Evolutionary conservation across 2,888 invertebrate genomes (phyloP).

Genomic region (Phaedon cochleariae): DNA sequence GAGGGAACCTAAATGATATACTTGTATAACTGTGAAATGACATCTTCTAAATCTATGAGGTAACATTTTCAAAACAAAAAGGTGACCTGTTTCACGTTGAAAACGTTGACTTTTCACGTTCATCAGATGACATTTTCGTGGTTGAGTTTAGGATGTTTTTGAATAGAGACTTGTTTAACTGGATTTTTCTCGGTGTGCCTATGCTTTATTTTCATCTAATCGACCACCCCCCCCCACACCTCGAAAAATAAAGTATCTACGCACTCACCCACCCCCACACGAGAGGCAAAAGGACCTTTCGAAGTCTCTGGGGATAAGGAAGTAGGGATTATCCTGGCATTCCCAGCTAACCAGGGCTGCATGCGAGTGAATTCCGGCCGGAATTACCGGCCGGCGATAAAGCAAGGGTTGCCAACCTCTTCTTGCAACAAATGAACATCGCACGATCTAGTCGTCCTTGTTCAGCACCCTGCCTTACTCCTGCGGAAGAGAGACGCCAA

Average conservation of each 20-base stretch:
- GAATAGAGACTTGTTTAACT: too few relatives aligned
- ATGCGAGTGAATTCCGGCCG: constrained; percentile 12
- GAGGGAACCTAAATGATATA: too few relatives aligned
- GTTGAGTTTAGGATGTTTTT: too few relatives aligned
- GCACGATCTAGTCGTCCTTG: not conserved
- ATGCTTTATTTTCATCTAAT: too few relatives aligned
- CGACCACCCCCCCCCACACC: too few relatives aligned
- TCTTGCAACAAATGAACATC: constrained; percentile 12
- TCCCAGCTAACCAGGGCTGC: constrained; percentile 9
- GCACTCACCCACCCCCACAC: not conserved
- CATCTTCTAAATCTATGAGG: too few relatives aligned
- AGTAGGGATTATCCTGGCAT: constrained; percentile 16
- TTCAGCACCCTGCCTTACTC: not conserved
- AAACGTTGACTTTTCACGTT: too few relatives aligned
- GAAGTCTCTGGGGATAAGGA: constrained; percentile 10
- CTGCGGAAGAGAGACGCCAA: not conserved
- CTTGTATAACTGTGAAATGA: too few relatives aligned
- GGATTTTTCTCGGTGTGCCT: too few relatives aligned
- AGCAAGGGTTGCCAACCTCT: constrained; percentile 18
- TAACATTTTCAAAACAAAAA: too few relatives aligned
- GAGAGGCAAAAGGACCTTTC: constrained; percentile 3
- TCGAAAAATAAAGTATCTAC: not conserved
- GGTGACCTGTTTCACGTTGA: too few relatives aligned
- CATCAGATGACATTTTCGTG: too few relatives aligned
- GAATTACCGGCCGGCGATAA: constrained; percentile 10